Base-by-base conservation (phyloP, 1,140 invertebrate genomes). In the Trichonephila clavata region DNA sequence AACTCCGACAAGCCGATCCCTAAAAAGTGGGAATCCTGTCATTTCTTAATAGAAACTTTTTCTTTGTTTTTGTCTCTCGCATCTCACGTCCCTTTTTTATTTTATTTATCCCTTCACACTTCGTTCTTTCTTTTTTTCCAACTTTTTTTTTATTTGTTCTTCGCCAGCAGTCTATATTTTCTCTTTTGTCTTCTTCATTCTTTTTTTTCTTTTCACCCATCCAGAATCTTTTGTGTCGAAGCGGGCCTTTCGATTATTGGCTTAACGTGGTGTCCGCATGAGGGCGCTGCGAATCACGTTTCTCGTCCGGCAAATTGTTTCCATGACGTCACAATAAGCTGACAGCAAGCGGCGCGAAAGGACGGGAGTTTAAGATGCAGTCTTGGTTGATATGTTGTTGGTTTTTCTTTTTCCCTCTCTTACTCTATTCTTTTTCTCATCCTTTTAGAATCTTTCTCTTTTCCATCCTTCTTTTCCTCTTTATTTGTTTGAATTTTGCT, bases 211-310 rank as follows among this genome's bases (percentile, higher is more conserved):
- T 71, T 24, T 18, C 20, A 60, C 61, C 77, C 57, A 18, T 21
- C 21, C 10, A 50, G 50, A n/a, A 68, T 68, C 63, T 81, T 81
- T 92, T 92, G 43, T 92, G 65, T 60, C 90, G 39, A 86, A 39
- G 59, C 77, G 77, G 24, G 43, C 43, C 83, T 92, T 86, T 86
- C 90, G 90, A 92, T 92, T 92, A 92, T 92, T 92, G 90, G 90
- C 90, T 92, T 92, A 86, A 43, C 90, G 39, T 59, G 20, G 83
- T 32, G 13, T 71, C 81, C 90, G 83, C 65, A 20, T 86, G 90
- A 83, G 81, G 81, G 90, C 90, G 90, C 83, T 92, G 39, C 81
- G 27, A 21, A 86, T 61, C 90, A 86, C 83, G 90, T 86, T 86
- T 59, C 81, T 20, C 83, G 50, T 65, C 61, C 90, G 32, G 83